phyloP scores from a whole-genome alignment of 2,797 vertebrate genomes.

The Cossypha niveicapilla region DNA sequence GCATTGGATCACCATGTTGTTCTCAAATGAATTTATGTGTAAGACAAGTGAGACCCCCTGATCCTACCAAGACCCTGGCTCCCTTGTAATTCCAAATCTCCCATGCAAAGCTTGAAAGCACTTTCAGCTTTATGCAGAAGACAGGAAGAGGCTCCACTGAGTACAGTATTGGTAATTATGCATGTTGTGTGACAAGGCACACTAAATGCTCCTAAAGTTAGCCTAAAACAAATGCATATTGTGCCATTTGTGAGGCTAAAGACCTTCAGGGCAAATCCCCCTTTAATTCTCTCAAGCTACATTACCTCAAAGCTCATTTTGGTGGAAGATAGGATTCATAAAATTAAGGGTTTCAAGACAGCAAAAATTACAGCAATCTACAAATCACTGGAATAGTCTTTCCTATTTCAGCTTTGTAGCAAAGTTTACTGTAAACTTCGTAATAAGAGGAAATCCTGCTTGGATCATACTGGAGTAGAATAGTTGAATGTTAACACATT shows the following conservation, averaged over 20 bases:
- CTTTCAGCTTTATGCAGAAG: not conserved
- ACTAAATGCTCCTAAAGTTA: not conserved
- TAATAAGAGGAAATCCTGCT: conserved; percentile 56
- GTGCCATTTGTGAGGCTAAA: not conserved
- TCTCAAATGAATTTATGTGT: not conserved
- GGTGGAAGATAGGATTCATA: conserved; percentile 19
- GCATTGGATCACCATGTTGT: not conserved
- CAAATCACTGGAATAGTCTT: not conserved
- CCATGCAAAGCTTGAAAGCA: conserved; percentile 22
- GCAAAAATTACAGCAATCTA: not conserved
- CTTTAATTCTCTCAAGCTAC: not conserved
- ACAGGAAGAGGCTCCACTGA: not conserved
- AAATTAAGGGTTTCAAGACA: conserved; percentile 31
- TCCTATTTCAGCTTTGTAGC: not conserved
- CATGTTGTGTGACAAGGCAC: not conserved
- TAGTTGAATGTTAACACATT: conserved; percentile 57
- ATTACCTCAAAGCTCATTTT: not conserved
- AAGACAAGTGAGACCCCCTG: not conserved
- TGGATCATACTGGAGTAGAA: conserved; percentile 18
- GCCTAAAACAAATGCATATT: not conserved
- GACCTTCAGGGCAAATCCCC: not conserved
- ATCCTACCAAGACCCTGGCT: not conserved
- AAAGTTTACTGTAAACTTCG: conserved; percentile 22
- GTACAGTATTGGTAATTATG: not conserved
- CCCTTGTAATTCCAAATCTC: conserved; percentile 1